Evolutionary conservation across 2,888 invertebrate genomes (phyloP), one percentile per base, ranked within the genome.

Genomic region (Acanthosoma haemorrhoidale): DNA sequence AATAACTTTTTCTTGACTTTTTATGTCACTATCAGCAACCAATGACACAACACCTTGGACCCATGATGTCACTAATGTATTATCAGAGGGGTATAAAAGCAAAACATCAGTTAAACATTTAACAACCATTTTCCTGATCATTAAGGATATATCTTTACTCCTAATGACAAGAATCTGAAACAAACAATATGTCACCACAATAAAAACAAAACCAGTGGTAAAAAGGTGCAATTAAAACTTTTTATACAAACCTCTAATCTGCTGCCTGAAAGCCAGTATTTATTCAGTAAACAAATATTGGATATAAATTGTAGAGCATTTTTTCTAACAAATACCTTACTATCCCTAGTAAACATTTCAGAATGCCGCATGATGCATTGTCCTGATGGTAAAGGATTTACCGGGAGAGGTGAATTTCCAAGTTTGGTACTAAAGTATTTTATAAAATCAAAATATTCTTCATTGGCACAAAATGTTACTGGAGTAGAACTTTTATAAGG

Each of bases 1-100:
- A 64, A 81, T 75, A 70, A 81, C 81, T 74, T 81, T 82, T 68
- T 82, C 82, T 71, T 82, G 80, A 0, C 80, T 78, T 36, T 79
- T 79, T 0, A 78, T 76, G 76, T 86, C 86, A 29, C 83, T 77
- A 76, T 87, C 86, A 73, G 82, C 81, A 59, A 85, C 81, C 67
- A 83, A 79, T 1, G 85, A 84, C 8, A 86, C 76, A 4, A 84
- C 83, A 25, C 80, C 78, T 60, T 77, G 76, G 1, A 81, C 78
- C 82, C 82, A 83, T 25, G 78, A 80, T 75, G 78, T 77, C 32
- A 81, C 79, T 2, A 84, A 76, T 6, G 74, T 59, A 2, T 76
- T 70, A 73, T 82, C 77, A 3, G 77, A 75, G 0, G 84, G 82
- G 73, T 81, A 80, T n/a, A 76, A 76, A 31, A 79, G 73, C 58